Base-by-base conservation (phyloP, 2,888 invertebrate species). In the Zygogramma bicolorata region DNA sequence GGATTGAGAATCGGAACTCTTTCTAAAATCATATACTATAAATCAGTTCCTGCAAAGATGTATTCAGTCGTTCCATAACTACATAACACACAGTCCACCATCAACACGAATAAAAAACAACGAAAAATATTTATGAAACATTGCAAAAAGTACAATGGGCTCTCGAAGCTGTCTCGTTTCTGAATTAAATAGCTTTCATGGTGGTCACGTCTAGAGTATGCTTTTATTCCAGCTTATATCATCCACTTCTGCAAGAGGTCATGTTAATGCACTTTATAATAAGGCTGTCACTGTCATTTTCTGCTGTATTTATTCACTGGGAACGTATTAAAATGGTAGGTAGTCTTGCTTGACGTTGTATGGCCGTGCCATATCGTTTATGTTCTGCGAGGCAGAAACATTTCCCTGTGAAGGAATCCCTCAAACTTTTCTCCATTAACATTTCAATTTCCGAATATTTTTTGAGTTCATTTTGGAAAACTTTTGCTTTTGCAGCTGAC, bases 111-210 rank as follows among this genome's bases (percentile, higher is more conserved):
- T 18, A 18, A 31, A 63, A 68, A 46, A 70, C 40, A 65, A 58
- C 60, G 34, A 34, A 65, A 61, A 72, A 58, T 68, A 72, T 68
- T 68, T 68, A 72, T 68, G 68, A 59, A 72, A 72, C 69, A 66
- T 66, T 70, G 49, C 72, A 49, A 72, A 75, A 72, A 70, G 66
- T 59, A 75, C 72, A 70, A 72, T 75, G 68, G 75, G 72, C 62
- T 68, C 68, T 67, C 53, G 70, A 73, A 57, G 72, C 66, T 73
- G 72, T 73, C 70, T 70, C 70, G 75, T 66, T 67, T 70, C 75
- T 75, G 76, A 74, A 78, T 78, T 76, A 75, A 78, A 76, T 75
- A 74, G 75, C 75, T 77, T 79, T 76, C 77, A 74, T 68, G 80
- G 80, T 80, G 80, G 80, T 76, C 80, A 75, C 68, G 79, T 78